These are phyloP conservation scores for Xyliphius kryptos DNA, from an alignment of 2,113 vertebrate genomes.

Conservation along the genomic window DNA sequence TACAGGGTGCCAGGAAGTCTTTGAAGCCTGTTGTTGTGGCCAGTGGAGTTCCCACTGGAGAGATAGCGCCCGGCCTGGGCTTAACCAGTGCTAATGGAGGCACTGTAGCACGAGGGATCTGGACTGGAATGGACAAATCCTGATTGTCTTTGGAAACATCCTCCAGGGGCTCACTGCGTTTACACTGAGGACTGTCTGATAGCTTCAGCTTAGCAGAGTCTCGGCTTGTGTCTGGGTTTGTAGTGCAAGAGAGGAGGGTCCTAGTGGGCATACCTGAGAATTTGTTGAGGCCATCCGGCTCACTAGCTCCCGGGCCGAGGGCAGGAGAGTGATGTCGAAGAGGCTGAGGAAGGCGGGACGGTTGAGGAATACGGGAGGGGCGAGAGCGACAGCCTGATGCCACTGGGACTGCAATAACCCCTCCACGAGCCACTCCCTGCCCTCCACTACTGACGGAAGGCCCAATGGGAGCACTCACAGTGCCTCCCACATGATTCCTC, in stretches of 20 bases:
- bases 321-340: conserved; percentile 86
- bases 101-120: conserved; percentile 63
- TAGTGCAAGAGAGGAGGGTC: conserved; percentile 54
- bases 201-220: conserved; percentile 65
- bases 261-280: conserved; percentile 89
- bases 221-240: conserved; percentile 50
- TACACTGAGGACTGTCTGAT: conserved; percentile 74
- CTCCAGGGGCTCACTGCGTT: conserved; percentile 57
- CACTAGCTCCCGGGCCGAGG: conserved; percentile 63
- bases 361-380: conserved; percentile 77
- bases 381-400: conserved; percentile 56
- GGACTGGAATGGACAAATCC: conserved; percentile 48
- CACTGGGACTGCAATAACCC: conserved; percentile 46
- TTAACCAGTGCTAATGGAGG: conserved; percentile 79
- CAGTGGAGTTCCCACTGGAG: conserved; percentile 76
- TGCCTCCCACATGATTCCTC: conserved; percentile 81
- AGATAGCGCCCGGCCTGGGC: conserved; percentile 74
- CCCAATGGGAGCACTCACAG: conserved; percentile 47
- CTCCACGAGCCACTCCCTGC: conserved; percentile 48
- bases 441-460: conserved; percentile 53
- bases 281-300: conserved; percentile 89
- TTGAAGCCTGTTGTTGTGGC: conserved; percentile 80
- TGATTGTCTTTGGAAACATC: conserved; percentile 65
- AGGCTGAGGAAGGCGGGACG: conserved; percentile 94
- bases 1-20: conserved; percentile 82